Evolutionary conservation across 2,113 vertebrate genomes (phyloP), one percentile per base, ranked within the genome.

Genomic region (Tetrax tetrax): DNA sequence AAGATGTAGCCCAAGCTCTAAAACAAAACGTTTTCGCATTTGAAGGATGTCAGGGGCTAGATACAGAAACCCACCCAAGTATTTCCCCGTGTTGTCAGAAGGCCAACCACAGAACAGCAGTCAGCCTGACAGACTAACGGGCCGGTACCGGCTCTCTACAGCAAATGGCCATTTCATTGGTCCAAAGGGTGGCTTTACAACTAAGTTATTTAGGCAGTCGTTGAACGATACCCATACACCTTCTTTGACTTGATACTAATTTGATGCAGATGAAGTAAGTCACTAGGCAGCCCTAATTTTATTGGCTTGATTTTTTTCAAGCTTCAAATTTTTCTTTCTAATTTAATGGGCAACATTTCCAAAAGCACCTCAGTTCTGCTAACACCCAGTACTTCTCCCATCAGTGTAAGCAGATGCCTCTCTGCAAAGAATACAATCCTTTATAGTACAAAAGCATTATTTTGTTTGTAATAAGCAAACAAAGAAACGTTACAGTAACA

Each of bases 391-490:
- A 57, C 20, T 76, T 27, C n/a, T 75, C 45, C 70, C 35, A 84
- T 3, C 18, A 47, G 6, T 0, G 0, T 2, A 25, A 50, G 45
- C 7, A 95, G 63, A 50, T 7, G 4, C 0, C 0, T 18, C 19
- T 33, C 56, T 75, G 15, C 21, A 63, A 96, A 47, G 29, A 87
- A 61, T 4, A 60, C 19, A 74, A n/a, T 3, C 14, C 41, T 61
- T 48, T 23, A 47, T 31, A 35, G 16, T 13, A 68, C 20, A 60
- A 65, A 69, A 50, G 6, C 22, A 33, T 38, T 51, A 31, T 21
- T 37, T 61, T 41, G 4, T 33, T 80, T n/a, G 20, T 3, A 85
- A 61, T 8, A 90, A 53, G 8, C 16, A 60, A 85, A 60, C 0
- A 37, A 68, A 64, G 22, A 68, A 61, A 75, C 24, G 21, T 84